phyloP scores from a whole-genome alignment of 2,888 invertebrate genomes.

The Nesidiocoris tenuis region DNA sequence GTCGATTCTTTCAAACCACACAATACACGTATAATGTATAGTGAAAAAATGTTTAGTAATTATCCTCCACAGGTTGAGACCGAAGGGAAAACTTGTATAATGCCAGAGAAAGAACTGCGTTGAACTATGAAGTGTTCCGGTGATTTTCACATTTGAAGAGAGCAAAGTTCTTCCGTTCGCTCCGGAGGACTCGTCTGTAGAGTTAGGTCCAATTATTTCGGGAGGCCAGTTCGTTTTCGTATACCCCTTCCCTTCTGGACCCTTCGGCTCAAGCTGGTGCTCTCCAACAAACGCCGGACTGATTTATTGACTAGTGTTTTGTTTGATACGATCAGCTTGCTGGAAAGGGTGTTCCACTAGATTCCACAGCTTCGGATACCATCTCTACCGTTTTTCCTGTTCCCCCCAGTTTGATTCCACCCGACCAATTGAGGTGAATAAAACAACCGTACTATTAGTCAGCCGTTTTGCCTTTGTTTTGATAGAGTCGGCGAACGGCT shows the following conservation, averaged over 20 bases:
- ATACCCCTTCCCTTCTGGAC: slow-evolving; percentile 18
- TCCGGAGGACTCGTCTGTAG: background rate
- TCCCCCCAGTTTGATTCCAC: slow-evolving; percentile 16
- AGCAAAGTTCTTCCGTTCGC: background rate
- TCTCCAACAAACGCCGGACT: slow-evolving; percentile 25
- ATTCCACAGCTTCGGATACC: slow-evolving; percentile 27
- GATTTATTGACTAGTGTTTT: slow-evolving; percentile 40
- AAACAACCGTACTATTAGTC: slow-evolving; percentile 40
- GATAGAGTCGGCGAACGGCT: slow-evolving; percentile 16
- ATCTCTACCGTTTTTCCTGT: slow-evolving; percentile 9
- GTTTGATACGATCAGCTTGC: slow-evolving; percentile 36
- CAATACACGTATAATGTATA: background rate
- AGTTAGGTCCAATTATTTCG: slow-evolving; percentile 35
- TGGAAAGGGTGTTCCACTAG: slow-evolving; percentile 16
- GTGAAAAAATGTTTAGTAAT: background rate
- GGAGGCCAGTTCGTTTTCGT: slow-evolving; percentile 3
- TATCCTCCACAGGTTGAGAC: background rate
- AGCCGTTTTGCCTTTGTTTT: slow-evolving; percentile 36
- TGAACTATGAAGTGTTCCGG: slow-evolving; percentile 39
- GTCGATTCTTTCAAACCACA: background rate
- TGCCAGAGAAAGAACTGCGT: slow-evolving; percentile 19
- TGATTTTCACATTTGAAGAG: slow-evolving; percentile 40
- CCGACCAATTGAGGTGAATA: slow-evolving; percentile 23
- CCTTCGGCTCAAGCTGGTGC: background rate
- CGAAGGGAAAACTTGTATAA: background rate